Evolutionary conservation across 1,140 invertebrate species (phyloP).

Genomic region (Lysiphlebus fabarum): DNA sequence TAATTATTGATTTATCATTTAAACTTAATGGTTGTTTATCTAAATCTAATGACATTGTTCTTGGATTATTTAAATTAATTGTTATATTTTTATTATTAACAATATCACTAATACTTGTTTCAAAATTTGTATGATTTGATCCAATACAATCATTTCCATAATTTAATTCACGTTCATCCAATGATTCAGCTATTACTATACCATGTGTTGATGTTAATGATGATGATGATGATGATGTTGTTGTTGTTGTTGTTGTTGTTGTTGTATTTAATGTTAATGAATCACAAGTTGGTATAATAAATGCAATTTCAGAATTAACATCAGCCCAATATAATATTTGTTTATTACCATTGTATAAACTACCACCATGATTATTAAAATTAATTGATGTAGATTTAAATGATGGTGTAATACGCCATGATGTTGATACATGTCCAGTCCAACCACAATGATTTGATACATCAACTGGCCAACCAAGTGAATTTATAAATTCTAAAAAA

Average conservation of each 20-base stretch:
- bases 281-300: slow-evolving; percentile 77
- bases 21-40: slow-evolving; percentile 60
- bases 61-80: slow-evolving; percentile 51
- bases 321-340: slow-evolving; percentile 95
- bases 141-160: too few relatives aligned
- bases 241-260: too few relatives aligned
- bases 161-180: too few relatives aligned
- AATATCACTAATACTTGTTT: too few relatives aligned
- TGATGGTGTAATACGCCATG: slow-evolving; percentile 61
- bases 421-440: slow-evolving; percentile 82
- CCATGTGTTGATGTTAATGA: too few relatives aligned
- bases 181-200: too few relatives aligned
- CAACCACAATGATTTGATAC: slow-evolving; percentile 81
- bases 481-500: slow-evolving; percentile 77
- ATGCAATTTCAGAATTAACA: slow-evolving; percentile 88
- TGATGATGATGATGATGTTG: slow-evolving; percentile 27
- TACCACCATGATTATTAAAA: slow-evolving; percentile 58
- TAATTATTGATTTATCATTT: slow-evolving; percentile 36
- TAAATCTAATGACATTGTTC: slow-evolving; percentile 69
- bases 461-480: slow-evolving; percentile 83
- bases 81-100: too few relatives aligned
- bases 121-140: too few relatives aligned
- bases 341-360: slow-evolving; percentile 69
- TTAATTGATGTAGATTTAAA: slow-evolving; percentile 31
- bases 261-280: too few relatives aligned